Conservation (phyloP, 2,113 vertebrate genomes). For the Rhea americana region DNA sequence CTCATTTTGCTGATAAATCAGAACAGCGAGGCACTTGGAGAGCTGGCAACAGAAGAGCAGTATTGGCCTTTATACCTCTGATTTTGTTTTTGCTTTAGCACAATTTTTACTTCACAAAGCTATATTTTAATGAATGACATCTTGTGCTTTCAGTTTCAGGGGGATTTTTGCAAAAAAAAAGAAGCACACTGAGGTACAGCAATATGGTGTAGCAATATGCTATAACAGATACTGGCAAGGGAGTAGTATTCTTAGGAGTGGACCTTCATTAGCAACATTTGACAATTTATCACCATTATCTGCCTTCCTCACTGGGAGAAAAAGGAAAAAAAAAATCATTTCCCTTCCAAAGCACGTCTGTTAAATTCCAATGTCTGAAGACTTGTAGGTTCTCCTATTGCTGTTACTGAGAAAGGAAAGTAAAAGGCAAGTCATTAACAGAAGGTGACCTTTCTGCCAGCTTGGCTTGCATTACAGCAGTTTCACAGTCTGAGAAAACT, state of each 20-base stretch:
- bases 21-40: neutral
- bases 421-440: conserved; percentile 4
- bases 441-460: conserved; percentile 44
- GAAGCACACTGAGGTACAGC: neutral
- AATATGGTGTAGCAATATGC: neutral
- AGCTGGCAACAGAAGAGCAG: neutral
- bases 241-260: fast-evolving
- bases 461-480: conserved; percentile 11
- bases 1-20: neutral
- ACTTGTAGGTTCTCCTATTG: neutral
- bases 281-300: neutral
- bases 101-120: neutral
- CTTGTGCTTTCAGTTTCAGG: neutral
- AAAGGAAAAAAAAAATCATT: neutral
- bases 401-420: neutral
- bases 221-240: neutral
- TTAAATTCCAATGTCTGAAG: neutral
- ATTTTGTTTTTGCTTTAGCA: neutral
- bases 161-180: neutral
- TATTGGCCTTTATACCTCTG: neutral
- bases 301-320: neutral
- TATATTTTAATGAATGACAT: neutral
- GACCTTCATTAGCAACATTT: neutral
- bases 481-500: conserved; percentile 12
- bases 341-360: neutral